Conservation (phyloP, 1,140 invertebrate species). For the Harlomillsia oculata region DNA sequence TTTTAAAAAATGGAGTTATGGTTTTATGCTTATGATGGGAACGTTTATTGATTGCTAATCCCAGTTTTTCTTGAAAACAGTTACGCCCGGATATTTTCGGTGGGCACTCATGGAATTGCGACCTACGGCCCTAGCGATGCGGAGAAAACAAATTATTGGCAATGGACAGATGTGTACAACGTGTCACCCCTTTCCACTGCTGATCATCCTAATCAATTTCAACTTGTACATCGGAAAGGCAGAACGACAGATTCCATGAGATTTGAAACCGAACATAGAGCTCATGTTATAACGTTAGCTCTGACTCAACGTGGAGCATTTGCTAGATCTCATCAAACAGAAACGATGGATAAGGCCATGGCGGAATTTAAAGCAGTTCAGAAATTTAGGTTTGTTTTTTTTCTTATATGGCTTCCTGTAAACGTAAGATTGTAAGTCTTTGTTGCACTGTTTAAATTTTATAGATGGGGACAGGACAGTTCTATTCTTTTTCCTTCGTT, state of each 20-base stretch:
- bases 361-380: slow-evolving; percentile 23
- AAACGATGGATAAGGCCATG: slow-evolving; percentile 29
- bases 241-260: slow-evolving; percentile 87
- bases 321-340: slow-evolving; percentile 31
- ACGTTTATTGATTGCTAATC: no score
- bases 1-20: not conserved
- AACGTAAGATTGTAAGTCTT: slow-evolving; percentile 9
- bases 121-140: slow-evolving; percentile 91
- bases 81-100: slow-evolving; percentile 95
- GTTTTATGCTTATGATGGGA: no score
- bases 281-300: slow-evolving; percentile 83
- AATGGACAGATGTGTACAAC: slow-evolving; percentile 69
- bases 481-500: slow-evolving; percentile 22
- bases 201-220: slow-evolving; percentile 44
- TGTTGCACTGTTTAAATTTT: no score
- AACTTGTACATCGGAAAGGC: slow-evolving; percentile 39
- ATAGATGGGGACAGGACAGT: slow-evolving; percentile 32
- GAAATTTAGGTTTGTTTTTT: slow-evolving; percentile 27
- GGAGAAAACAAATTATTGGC: slow-evolving; percentile 93
- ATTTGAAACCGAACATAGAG: slow-evolving; percentile 92
- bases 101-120: slow-evolving; percentile 88
- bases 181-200: slow-evolving; percentile 54
- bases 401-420: slow-evolving; percentile 8
- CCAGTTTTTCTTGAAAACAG: slow-evolving; percentile 49
- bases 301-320: slow-evolving; percentile 42